Evolutionary conservation across 2,888 invertebrate species (phyloP).

Genomic region (Harpagoxenus sublaevis): DNA sequence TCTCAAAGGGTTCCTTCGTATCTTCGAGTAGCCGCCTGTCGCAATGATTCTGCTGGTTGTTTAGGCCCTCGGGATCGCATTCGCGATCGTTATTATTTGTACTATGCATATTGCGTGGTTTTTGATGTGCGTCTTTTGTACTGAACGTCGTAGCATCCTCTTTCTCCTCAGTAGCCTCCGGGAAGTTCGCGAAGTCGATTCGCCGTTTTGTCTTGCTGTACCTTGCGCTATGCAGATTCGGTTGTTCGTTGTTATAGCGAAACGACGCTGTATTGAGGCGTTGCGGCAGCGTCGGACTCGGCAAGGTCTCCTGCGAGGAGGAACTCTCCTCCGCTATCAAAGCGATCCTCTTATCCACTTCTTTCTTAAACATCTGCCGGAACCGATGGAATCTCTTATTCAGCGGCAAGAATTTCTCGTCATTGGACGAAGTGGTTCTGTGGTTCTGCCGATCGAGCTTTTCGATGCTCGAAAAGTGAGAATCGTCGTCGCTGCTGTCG

Average conservation of each 20-base stretch:
- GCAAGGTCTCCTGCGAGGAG: background rate
- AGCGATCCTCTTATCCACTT: slow-evolving; percentile 72
- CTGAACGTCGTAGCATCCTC: slow-evolving; percentile 59
- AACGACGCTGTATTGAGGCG: slow-evolving; percentile 53
- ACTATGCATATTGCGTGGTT: slow-evolving; percentile 76
- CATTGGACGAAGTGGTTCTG: slow-evolving; percentile 67
- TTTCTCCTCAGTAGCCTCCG: slow-evolving; percentile 48
- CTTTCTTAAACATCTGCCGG: slow-evolving; percentile 82
- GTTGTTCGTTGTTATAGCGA: slow-evolving; percentile 65
- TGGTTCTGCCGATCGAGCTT: slow-evolving; percentile 54
- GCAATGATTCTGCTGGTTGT: slow-evolving; percentile 53
- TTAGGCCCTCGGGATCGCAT: slow-evolving; percentile 44
- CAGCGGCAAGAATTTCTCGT: slow-evolving; percentile 79
- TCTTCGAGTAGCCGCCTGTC: slow-evolving; percentile 60
- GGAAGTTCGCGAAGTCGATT: slow-evolving; percentile 77
- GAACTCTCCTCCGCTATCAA: slow-evolving; percentile 62
- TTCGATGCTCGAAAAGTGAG: slow-evolving; percentile 14
- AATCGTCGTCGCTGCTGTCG: slow-evolving; percentile 57
- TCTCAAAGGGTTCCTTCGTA: slow-evolving; percentile 54
- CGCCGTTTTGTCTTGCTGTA: slow-evolving; percentile 73
- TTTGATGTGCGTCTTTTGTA: slow-evolving; percentile 76
- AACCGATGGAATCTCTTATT: slow-evolving; percentile 82
- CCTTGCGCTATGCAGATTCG: slow-evolving; percentile 63
- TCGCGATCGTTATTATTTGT: slow-evolving; percentile 74
- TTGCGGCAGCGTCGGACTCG: slow-evolving; percentile 32